Percentiles rank a stretch among this genome's conserved stretches.
phyloP scores from a whole-genome alignment of 2,888 invertebrate genomes.

The Peribatodes rhomboidaria region DNA sequence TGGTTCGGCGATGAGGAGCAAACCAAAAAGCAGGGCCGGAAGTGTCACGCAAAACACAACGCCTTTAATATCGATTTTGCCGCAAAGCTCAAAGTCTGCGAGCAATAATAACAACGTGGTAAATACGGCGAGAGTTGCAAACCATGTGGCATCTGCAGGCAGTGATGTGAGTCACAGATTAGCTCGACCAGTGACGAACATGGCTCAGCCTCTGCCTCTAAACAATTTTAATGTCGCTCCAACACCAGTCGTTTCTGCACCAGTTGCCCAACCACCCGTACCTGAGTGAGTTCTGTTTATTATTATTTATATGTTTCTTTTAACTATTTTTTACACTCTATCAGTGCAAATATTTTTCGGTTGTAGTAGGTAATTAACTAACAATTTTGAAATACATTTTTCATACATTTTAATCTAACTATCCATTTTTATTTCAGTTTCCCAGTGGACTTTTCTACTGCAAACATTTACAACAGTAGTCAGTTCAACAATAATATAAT shows the following conservation, averaged over 20 bases:
- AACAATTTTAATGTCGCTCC: conserved; percentile 57
- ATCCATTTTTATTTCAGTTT: conserved; percentile 77
- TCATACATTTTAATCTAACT: background rate
- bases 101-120: conserved; percentile 66
- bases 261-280: conserved; percentile 59
- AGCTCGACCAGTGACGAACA: conserved; percentile 69
- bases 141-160: conserved; percentile 59
- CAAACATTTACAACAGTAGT: conserved; percentile 90
- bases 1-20: conserved; percentile 65
- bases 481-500: conserved; percentile 72
- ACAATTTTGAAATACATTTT: background rate
- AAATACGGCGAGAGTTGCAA: conserved; percentile 69
- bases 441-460: conserved; percentile 90
- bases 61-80: conserved; percentile 76
- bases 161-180: conserved; percentile 70
- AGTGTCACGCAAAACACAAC: conserved; percentile 60
- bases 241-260: conserved; percentile 37
- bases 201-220: conserved; percentile 61
- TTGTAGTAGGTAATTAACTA: background rate
- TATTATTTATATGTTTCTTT: background rate
- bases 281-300: conserved; percentile 72
- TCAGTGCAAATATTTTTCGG: background rate
- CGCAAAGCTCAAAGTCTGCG: conserved; percentile 63
- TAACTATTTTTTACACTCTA: background rate
- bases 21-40: conserved; percentile 69